phyloP scores from a whole-genome alignment of 2,888 invertebrate genomes.

The Pristionchus maxplancki region DNA sequence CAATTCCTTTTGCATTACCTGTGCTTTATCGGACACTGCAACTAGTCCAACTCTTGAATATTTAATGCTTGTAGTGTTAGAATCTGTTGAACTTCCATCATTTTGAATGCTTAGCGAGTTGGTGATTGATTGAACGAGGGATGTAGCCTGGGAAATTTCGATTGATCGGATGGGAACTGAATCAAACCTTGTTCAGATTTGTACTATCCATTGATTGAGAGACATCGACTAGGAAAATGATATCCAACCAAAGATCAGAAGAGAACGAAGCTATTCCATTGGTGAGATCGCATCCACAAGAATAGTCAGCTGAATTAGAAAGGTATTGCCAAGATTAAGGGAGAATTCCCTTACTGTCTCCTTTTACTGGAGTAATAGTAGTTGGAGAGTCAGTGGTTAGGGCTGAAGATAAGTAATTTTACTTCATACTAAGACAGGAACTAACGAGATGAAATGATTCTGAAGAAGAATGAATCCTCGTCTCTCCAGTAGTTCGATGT shows the following conservation, averaged over 20 bases:
- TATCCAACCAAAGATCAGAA: background rate
- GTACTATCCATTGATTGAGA: background rate
- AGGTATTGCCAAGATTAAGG: background rate
- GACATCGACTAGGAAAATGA: background rate
- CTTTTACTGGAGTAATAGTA: background rate
- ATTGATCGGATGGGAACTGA: background rate
- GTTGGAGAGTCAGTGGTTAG: background rate
- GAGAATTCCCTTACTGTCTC: background rate
- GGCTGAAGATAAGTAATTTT: background rate
- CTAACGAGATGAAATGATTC: background rate
- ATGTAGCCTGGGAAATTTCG: background rate
- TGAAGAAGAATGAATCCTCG: slow-evolving; percentile 22
- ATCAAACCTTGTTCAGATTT: background rate
- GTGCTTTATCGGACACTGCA: background rate
- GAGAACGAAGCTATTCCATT: slow-evolving; percentile 5
- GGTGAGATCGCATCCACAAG: background rate
- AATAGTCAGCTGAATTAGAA: background rate
- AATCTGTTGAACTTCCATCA: background rate
- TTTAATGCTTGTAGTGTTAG: background rate
- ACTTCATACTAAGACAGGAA: too few relatives aligned
- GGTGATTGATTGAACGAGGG: background rate
- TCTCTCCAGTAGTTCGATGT: background rate
- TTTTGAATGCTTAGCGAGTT: background rate
- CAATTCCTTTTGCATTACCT: slow-evolving; percentile 38
- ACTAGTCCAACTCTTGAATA: slow-evolving; percentile 29